These are phyloP conservation scores for Drosophila saltans DNA, from an alignment of 1,140 invertebrate species.

Conservation along the genomic window DNA sequence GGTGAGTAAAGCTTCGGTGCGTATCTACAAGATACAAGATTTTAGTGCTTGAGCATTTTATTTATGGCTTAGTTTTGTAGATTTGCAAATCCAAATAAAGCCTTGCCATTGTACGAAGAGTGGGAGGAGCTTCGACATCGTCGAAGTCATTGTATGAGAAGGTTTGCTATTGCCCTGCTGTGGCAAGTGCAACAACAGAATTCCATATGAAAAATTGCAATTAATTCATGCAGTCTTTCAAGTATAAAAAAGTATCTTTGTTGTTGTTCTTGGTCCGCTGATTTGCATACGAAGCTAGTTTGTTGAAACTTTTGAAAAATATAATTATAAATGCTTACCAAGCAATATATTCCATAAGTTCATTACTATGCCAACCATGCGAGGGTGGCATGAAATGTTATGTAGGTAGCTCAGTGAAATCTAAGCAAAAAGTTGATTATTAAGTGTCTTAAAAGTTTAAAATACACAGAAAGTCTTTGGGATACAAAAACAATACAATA, in stretches of 20 bases:
- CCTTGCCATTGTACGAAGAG: too few species aligned
- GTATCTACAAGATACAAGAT: constrained; percentile 12
- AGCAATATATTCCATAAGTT: neutral
- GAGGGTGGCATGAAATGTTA: neutral
- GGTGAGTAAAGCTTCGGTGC: constrained; percentile 5
- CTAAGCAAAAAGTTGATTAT: too few species aligned
- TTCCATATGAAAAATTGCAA: constrained; percentile 46
- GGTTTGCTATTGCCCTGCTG: neutral
- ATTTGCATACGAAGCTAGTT: constrained; percentile 37
- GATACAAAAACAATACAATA: too few species aligned
- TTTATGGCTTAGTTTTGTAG: neutral
- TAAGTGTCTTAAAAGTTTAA: too few species aligned
- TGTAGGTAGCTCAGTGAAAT: neutral
- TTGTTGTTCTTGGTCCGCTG: constrained; percentile 22
- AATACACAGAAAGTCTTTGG: too few species aligned
- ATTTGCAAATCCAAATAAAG: neutral
- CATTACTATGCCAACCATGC: neutral
- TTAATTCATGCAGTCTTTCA: constrained; percentile 32
- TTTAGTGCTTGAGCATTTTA: neutral
- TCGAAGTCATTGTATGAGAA: neutral
- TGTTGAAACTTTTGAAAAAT: constrained; percentile 16
- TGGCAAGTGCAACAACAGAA: constrained; percentile 39
- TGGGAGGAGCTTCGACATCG: too few species aligned
- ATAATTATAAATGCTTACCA: neutral
- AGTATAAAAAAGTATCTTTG: constrained; percentile 9